These are phyloP conservation scores for Bombus balteatus DNA, from an alignment of 1,140 invertebrate genomes.

Conservation along the genomic window DNA sequence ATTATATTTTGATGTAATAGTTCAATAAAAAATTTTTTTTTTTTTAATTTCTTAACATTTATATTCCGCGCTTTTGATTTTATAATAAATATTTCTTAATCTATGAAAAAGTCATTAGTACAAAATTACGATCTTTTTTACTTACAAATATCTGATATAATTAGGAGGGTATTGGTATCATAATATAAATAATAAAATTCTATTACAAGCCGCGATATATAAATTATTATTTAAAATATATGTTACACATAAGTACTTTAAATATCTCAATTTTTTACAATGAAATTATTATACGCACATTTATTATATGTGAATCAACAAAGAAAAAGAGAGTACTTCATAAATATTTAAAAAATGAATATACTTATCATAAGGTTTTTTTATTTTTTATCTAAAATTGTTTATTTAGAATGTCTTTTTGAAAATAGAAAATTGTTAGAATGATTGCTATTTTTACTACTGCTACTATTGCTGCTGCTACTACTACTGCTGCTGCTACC, in stretches of 20 bases:
- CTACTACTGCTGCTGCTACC: slow-evolving; percentile 58
- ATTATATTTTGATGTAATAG: not conserved
- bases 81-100: slow-evolving; percentile 18
- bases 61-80: not conserved
- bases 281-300: slow-evolving; percentile 8
- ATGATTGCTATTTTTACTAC: slow-evolving; percentile 42
- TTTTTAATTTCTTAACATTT: not conserved
- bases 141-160: not conserved
- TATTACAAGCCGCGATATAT: not conserved
- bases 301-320: not conserved
- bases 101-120: slow-evolving; percentile 8
- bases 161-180: not conserved
- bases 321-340: not conserved
- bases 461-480: slow-evolving; percentile 47
- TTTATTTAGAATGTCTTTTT: slow-evolving; percentile 1
- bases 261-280: slow-evolving; percentile 31
- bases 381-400: not conserved
- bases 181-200: slow-evolving; percentile 6
- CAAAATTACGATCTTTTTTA: not conserved
- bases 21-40: slow-evolving; percentile 18
- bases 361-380: not conserved
- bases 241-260: slow-evolving; percentile 40
- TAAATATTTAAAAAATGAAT: slow-evolving; percentile 30
- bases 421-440: slow-evolving; percentile 8
- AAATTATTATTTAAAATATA: slow-evolving; percentile 38